Conservation (phyloP, 2,113 vertebrate species). For the Desmodus rotundus region DNA sequence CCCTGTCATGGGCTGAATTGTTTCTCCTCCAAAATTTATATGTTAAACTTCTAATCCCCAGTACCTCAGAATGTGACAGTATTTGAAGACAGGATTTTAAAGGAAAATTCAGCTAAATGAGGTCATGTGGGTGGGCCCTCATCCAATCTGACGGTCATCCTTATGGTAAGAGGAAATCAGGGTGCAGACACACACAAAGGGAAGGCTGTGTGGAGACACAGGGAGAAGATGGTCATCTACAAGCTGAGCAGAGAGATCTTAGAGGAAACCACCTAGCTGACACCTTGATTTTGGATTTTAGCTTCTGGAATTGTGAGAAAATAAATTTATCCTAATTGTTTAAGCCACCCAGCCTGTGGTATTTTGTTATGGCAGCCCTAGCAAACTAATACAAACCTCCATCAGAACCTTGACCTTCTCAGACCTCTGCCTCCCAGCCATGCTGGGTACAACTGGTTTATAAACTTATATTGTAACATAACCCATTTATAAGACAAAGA, state of each 20-base stretch:
- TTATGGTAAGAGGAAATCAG: background rate
- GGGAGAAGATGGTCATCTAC: background rate
- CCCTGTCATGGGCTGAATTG: background rate
- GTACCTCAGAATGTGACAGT: background rate
- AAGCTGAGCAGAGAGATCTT: background rate
- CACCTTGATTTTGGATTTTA: background rate
- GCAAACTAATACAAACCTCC: background rate
- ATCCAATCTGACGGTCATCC: background rate
- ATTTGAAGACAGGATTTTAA: background rate
- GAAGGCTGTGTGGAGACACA: background rate
- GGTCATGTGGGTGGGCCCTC: background rate
- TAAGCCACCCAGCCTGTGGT: background rate
- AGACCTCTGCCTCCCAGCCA: background rate
- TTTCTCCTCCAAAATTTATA: background rate
- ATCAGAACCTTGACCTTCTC: background rate
- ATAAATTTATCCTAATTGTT: background rate
- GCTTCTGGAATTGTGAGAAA: background rate
- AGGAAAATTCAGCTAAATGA: background rate
- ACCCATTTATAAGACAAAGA: background rate
- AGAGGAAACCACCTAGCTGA: background rate
- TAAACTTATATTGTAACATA: background rate
- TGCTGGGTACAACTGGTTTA: background rate
- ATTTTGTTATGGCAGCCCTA: background rate
- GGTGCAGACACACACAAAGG: background rate
- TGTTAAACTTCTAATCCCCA: background rate